Conservation (phyloP, 1,140 invertebrate genomes). For the Rhagoletis pomonella region DNA sequence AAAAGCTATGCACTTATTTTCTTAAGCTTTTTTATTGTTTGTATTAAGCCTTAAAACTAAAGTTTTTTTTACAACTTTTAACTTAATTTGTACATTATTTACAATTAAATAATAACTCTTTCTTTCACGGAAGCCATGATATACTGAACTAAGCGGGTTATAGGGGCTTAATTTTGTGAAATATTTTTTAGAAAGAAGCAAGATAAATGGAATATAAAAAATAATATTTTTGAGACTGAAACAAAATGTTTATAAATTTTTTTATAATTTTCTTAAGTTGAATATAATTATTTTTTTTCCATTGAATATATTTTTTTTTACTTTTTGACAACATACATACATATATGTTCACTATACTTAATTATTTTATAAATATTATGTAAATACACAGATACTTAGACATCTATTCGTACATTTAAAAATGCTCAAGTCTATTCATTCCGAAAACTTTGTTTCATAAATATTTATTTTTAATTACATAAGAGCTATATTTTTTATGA, state of each 20-base stretch:
- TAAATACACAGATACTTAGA: constrained; percentile 38
- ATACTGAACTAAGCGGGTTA: background rate
- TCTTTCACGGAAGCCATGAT: background rate
- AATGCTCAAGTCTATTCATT: constrained; percentile 46
- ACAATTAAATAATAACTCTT: background rate
- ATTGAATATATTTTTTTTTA: background rate
- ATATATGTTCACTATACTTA: background rate
- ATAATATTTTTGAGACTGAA: too few species aligned
- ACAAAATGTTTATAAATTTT: background rate
- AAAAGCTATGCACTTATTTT: background rate
- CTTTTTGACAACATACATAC: background rate
- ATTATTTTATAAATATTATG: background rate
- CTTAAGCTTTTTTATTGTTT: constrained; percentile 13
- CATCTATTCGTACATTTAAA: constrained; percentile 50
- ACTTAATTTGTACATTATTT: constrained; percentile 47
- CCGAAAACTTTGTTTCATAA: constrained; percentile 43
- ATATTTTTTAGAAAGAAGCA: background rate
- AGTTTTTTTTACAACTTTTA: background rate
- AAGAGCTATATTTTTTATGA: background rate
- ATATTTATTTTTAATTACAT: constrained; percentile 18
- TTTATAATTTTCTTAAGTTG: background rate
- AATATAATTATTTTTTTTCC: background rate
- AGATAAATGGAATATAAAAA: too few species aligned
- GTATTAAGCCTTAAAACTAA: background rate
- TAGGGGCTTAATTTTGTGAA: background rate